phyloP scores from a whole-genome alignment of 1,140 invertebrate genomes.

The Drosophila ogumai region DNA sequence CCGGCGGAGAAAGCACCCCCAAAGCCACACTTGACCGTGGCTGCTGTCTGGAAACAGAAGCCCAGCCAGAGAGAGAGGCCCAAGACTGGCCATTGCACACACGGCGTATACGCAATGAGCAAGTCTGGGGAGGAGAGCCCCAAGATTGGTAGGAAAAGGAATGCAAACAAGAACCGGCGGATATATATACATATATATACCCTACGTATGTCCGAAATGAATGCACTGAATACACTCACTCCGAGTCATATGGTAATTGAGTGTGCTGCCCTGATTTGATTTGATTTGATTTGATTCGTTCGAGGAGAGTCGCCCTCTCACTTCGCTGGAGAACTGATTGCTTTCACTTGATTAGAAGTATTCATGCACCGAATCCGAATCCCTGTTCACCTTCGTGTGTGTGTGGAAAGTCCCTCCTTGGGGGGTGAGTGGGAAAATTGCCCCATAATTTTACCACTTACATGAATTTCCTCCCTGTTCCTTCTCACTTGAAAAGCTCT shows the following conservation, averaged over 20 bases:
- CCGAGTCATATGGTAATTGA: constrained; percentile 45
- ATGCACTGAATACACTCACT: constrained; percentile 34
- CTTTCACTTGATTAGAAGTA: constrained; percentile 43
- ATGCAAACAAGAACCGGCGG: constrained; percentile 7
- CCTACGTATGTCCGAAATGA: constrained; percentile 13
- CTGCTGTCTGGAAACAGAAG: constrained; percentile 32
- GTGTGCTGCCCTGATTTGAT: constrained; percentile 40
- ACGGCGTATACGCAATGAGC: constrained; percentile 27
- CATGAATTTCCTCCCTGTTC: not conserved
- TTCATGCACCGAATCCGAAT: constrained; percentile 28
- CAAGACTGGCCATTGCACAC: constrained; percentile 10
- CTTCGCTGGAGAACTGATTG: constrained; percentile 39
- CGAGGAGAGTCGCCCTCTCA: constrained; percentile 11
- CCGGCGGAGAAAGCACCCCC: not conserved
- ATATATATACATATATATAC: not conserved
- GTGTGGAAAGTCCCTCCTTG: not conserved
- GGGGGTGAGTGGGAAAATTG: not conserved
- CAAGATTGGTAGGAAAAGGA: constrained; percentile 20
- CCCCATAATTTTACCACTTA: constrained; percentile 15
- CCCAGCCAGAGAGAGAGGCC: not conserved
- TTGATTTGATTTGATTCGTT: constrained; percentile 24
- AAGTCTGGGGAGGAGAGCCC: not conserved
- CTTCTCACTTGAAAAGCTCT: not conserved
- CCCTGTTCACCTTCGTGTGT: constrained; percentile 6
- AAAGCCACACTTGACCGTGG: constrained; percentile 56